A percentile compares a stretch with the other conserved stretches of the same genome.
phyloP scores from a whole-genome alignment of 2,113 vertebrate species.

The Thalassoma bifasciatum region DNA sequence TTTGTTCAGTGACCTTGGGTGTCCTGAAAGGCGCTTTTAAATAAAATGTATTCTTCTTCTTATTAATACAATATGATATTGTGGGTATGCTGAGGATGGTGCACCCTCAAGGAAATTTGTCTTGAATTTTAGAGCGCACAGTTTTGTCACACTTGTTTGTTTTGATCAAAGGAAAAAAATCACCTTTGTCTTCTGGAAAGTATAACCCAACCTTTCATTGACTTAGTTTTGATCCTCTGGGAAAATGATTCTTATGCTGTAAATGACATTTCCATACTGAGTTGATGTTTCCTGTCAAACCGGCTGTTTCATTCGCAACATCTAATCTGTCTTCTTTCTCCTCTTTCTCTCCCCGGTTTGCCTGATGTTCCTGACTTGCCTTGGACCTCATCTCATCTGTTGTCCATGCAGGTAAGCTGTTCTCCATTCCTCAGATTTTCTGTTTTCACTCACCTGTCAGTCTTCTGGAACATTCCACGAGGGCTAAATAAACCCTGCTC shows the following conservation, averaged over 20 bases:
- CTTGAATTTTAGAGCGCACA: too few species aligned
- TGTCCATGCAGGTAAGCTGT: slow-evolving; percentile 43
- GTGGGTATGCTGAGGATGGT: too few species aligned
- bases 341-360: background rate
- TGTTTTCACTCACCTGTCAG: slow-evolving; percentile 25
- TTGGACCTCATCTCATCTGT: background rate
- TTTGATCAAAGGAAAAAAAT: too few species aligned
- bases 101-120: too few species aligned
- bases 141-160: too few species aligned
- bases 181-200: too few species aligned
- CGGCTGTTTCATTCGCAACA: background rate
- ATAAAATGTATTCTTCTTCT: too few species aligned
- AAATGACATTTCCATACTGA: background rate
- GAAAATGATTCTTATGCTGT: background rate
- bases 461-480: slow-evolving; percentile 17
- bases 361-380: background rate
- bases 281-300: background rate
- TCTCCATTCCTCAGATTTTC: background rate
- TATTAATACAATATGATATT: too few species aligned
- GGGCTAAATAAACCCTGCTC: slow-evolving; percentile 10
- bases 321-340: background rate
- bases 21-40: too few species aligned
- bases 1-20: too few species aligned
- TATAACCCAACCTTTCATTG: too few species aligned
- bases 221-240: too few species aligned